These are phyloP conservation scores for Sisor rabdophorus DNA, from an alignment of 2,113 vertebrate species.

Conservation along the genomic window DNA sequence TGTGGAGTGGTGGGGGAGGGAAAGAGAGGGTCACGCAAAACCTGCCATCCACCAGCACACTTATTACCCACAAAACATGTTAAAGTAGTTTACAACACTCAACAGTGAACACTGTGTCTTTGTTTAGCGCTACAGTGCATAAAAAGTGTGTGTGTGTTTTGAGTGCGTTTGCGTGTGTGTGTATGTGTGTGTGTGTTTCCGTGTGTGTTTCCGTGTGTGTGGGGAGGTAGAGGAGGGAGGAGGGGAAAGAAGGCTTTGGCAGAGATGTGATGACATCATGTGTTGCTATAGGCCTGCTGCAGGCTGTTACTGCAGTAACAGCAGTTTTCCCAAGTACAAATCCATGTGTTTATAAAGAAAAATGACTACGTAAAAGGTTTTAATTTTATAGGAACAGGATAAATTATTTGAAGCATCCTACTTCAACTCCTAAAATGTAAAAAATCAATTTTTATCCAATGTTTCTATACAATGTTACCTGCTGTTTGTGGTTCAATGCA, in stretches of 20 bases:
- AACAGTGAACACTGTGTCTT: conserved; percentile 16
- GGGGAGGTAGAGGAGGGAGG: conserved; percentile 23
- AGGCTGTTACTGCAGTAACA: conserved; percentile 45
- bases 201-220: too few relatives aligned
- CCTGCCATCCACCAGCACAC: conserved; percentile 37
- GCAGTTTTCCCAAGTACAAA: neutral
- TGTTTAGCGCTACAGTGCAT: conserved; percentile 21
- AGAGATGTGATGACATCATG: conserved; percentile 73
- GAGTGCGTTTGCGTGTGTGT: too few relatives aligned
- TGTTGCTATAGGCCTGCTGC: conserved; percentile 78
- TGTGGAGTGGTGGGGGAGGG: conserved; percentile 40
- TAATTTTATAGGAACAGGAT: neutral
- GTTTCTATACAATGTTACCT: conserved; percentile 55
- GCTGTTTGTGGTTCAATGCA: conserved; percentile 82
- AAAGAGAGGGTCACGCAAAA: conserved; percentile 15
- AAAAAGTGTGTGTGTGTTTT: conserved; percentile 49
- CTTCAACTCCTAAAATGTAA: neutral
- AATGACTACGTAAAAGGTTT: neutral
- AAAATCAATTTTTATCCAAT: neutral
- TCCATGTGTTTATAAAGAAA: too few relatives aligned
- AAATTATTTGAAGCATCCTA: neutral
- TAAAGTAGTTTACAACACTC: conserved; percentile 25
- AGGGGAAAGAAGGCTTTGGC: conserved; percentile 47
- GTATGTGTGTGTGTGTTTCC: too few relatives aligned
- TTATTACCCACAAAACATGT: conserved; percentile 16